Percentiles rank a stretch among this genome's conserved stretches.
These are phyloP conservation scores for Tetragonisca angustula DNA, from an alignment of 2,888 invertebrate species.

Conservation along the genomic window DNA sequence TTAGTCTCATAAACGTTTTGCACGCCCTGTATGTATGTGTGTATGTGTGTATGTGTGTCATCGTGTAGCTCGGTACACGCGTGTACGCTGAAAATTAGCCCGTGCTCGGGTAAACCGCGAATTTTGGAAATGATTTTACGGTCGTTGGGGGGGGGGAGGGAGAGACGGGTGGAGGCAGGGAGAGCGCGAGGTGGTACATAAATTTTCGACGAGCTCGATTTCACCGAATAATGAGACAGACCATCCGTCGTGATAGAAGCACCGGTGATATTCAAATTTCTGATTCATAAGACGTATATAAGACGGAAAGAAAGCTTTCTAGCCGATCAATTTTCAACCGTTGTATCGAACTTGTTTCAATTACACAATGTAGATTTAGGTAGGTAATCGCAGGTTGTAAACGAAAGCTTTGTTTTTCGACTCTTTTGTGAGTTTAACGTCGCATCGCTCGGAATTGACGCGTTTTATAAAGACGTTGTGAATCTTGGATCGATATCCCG, in stretches of 20 bases:
- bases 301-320: slow-evolving; percentile 15
- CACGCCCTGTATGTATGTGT: background rate
- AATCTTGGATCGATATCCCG: background rate
- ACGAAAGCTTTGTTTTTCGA: too few relatives aligned
- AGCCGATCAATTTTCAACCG: background rate
- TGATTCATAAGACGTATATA: background rate
- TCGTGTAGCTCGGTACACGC: slow-evolving; percentile 20
- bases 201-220: slow-evolving; percentile 55
- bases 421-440: too few relatives aligned
- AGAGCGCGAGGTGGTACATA: slow-evolving; percentile 34
- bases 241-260: slow-evolving; percentile 40
- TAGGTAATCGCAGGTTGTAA: too few relatives aligned
- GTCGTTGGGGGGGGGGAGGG: background rate
- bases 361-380: background rate
- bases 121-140: slow-evolving; percentile 56
- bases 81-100: slow-evolving; percentile 37
- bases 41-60: background rate
- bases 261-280: slow-evolving; percentile 30
- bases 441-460: background rate
- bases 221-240: slow-evolving; percentile 48
- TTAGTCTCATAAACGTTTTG: slow-evolving; percentile 5
- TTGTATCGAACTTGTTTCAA: background rate
- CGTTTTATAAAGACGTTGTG: background rate
- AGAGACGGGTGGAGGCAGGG: background rate
- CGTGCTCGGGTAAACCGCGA: slow-evolving; percentile 17